These are phyloP conservation scores for Camponotus fellah DNA, from an alignment of 2,888 invertebrate species.

Conservation along the genomic window DNA sequence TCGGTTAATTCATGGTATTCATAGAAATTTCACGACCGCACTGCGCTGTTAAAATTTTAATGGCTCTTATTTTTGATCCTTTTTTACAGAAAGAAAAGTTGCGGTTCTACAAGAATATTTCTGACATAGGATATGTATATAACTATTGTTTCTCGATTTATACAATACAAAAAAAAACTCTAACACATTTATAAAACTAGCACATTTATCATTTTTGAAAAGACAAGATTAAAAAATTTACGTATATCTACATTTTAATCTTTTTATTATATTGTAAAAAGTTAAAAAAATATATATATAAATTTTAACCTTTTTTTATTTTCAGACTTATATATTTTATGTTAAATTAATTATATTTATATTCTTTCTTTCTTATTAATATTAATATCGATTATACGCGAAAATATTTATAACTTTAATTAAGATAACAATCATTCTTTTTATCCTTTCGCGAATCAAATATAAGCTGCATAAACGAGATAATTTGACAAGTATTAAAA, in stretches of 20 bases:
- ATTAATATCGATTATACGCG: not conserved
- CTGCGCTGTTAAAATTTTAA: conserved; percentile 17
- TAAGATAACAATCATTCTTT: not conserved
- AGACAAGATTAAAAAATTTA: not conserved
- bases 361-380: not conserved
- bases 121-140: not conserved
- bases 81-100: conserved; percentile 11
- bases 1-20: conserved; percentile 17
- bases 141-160: not conserved
- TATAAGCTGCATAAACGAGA: not conserved
- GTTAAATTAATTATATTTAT: not conserved
- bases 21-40: conserved; percentile 12
- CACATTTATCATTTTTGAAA: not conserved
- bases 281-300: not conserved
- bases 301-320: not conserved
- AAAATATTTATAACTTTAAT: conserved; percentile 19
- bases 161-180: not conserved
- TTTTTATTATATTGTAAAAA: not conserved
- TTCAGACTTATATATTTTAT: not conserved
- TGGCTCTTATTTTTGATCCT: not conserved
- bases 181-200: not conserved
- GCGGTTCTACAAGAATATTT: conserved; percentile 11
- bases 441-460: not conserved
- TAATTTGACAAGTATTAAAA: not conserved
- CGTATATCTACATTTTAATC: no score